These are phyloP conservation scores for Natator depressus DNA, from an alignment of 2,113 vertebrate species.

Conservation along the genomic window DNA sequence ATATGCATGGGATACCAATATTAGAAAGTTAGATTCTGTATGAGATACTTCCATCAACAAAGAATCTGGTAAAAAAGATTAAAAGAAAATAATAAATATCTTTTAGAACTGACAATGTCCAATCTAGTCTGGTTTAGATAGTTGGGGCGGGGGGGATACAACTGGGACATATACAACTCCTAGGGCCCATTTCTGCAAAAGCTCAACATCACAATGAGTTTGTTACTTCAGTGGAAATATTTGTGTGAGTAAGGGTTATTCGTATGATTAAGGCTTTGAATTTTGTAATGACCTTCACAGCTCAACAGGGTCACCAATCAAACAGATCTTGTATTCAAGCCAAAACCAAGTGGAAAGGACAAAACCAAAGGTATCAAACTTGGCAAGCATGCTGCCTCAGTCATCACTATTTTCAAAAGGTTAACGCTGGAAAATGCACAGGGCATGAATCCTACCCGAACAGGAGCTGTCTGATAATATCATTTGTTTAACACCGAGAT, in stretches of 20 bases:
- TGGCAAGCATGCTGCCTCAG: not conserved
- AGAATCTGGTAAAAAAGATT: not conserved
- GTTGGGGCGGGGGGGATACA: not conserved
- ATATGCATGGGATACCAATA: not conserved
- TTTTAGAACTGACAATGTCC: not conserved
- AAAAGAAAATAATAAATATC: not conserved
- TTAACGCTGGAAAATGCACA: not conserved
- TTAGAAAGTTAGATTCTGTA: not conserved
- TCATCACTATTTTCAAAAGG: not conserved
- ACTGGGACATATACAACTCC: not conserved
- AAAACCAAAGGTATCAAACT: not conserved
- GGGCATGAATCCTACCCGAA: not conserved
- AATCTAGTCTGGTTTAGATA: not conserved
- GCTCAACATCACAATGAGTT: fast-evolving
- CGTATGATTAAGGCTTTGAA: not conserved
- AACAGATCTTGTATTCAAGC: constrained; percentile 24
- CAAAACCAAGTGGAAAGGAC: not conserved
- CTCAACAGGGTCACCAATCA: not conserved
- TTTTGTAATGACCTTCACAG: constrained; percentile 4
- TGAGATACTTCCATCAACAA: not conserved
- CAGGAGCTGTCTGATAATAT: not conserved
- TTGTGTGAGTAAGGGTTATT: fast-evolving
- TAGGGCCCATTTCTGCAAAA: fast-evolving
- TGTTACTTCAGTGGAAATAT: fast-evolving
- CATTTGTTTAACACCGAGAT: not conserved